Base-by-base conservation (phyloP, 2,797 vertebrate genomes). In the Sphenodon punctatus region DNA sequence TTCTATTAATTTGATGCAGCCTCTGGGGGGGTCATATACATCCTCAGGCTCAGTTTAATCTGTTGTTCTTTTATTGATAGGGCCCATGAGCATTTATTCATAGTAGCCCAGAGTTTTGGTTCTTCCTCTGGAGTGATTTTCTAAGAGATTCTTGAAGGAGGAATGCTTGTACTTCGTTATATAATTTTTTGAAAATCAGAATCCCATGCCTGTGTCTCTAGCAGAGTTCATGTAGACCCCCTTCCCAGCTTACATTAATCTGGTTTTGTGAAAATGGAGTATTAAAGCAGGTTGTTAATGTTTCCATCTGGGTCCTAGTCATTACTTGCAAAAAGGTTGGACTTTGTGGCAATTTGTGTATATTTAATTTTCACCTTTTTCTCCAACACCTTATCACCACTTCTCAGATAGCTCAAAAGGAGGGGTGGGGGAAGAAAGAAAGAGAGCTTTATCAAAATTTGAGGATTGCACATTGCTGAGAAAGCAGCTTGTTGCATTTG, bases 401-500 rank as follows among this genome's bases (percentile, higher is more conserved):
- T 56, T 39, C 67, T 91, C 89, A 92, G 87, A 88, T 67, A 84
- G 87, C 82, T 86, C 2, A 81, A 32, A 71, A 36, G n/a, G n/a
- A n/a, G n/a, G n/a, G n/a, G n/a, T n/a, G n/a, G n/a, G n/a, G n/a
- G n/a, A n/a, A 71, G 15, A 45, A n/a, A 34, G 68, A 75, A 87
- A 76, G 90, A 82, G 75, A 65, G 59, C 90, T 90, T n/a, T 92
- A 84, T 85, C 88, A 72, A 91, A 89, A 92, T 81, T 78, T 90
- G 10, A 68, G 86, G 70, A 41, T 72, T 85, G 72, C 78, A 75
- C 45, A 84, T 73, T 1, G 1, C 88, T 84, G 85, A 78, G 82
- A 89, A 91, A 87, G 79, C 77, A 92, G 87, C 85, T 93, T 91
- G 89, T 88, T 91, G 85, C 80, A 46, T 92, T 90, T 88, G 65